Percentiles rank a stretch among this genome's conserved stretches.
phyloP scores from a whole-genome alignment of 2,113 vertebrate species.

The Rhinoptilus africanus region DNA sequence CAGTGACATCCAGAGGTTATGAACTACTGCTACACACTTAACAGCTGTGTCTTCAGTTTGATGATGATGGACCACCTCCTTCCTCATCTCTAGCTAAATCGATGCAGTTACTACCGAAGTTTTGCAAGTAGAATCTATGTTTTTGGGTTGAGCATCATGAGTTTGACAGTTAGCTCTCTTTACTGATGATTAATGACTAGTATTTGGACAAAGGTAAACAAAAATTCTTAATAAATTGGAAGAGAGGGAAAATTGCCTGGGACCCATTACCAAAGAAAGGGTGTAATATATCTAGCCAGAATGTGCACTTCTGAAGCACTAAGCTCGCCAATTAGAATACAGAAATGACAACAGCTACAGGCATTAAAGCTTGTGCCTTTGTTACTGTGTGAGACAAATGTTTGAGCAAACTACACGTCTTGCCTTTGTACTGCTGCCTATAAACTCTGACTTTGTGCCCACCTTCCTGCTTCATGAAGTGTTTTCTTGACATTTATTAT shows the following conservation, averaged over 20 bases:
- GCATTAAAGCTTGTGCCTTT: background rate
- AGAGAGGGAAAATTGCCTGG: background rate
- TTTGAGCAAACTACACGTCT: background rate
- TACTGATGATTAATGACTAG: slow-evolving; percentile 25
- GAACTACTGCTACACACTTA: background rate
- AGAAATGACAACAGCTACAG: slow-evolving; percentile 7
- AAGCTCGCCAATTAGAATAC: slow-evolving; percentile 33
- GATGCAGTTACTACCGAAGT: background rate
- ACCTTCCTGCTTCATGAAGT: slow-evolving; percentile 7
- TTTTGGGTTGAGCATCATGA: background rate
- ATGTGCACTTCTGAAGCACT: background rate
- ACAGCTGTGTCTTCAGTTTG: background rate
- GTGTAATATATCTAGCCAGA: slow-evolving; percentile 8
- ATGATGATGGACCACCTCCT: background rate
- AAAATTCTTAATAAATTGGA: slow-evolving; percentile 40
- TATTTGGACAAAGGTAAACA: slow-evolving; percentile 43
- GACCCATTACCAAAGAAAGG: background rate
- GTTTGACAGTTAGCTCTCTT: slow-evolving; percentile 4
- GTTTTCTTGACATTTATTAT: slow-evolving; percentile 61
- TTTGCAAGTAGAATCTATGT: background rate
- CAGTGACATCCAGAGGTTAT: background rate
- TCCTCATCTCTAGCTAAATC: background rate
- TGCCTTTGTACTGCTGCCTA: background rate
- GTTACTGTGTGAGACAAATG: background rate
- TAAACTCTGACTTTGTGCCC: slow-evolving; percentile 26